Conservation (phyloP, 1,140 invertebrate genomes). For the Himalopsyche phryganea region DNA sequence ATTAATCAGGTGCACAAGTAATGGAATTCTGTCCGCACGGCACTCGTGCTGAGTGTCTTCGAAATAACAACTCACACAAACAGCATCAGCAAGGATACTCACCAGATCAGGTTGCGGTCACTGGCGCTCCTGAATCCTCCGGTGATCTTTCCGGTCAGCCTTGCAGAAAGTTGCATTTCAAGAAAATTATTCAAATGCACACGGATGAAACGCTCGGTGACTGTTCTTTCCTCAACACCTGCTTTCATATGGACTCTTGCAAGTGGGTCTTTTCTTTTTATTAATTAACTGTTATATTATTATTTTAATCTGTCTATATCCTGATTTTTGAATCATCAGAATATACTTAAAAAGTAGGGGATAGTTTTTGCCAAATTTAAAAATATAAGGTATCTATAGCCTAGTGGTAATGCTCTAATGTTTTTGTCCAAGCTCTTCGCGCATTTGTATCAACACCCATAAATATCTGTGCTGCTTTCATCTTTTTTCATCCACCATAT, state of each 20-base stretch:
- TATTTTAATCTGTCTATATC: too few relatives aligned
- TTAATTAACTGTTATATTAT: slow-evolving; percentile 4
- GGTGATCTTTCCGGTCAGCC: not conserved
- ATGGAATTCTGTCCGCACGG: slow-evolving; percentile 97
- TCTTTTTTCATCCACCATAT: too few relatives aligned
- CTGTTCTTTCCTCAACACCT: slow-evolving; percentile 97
- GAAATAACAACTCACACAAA: slow-evolving; percentile 52
- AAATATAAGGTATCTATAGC: too few relatives aligned
- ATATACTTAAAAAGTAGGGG: too few relatives aligned
- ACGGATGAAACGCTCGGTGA: slow-evolving; percentile 95
- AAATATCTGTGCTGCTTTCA: too few relatives aligned
- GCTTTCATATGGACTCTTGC: slow-evolving; percentile 98
- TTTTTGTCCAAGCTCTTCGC: too few relatives aligned
- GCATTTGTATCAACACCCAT: too few relatives aligned
- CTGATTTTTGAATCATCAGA: not conserved
- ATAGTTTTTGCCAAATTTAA: too few relatives aligned
- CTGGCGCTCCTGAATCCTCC: not conserved
- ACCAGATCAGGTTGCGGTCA: not conserved
- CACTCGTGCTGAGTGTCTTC: slow-evolving; percentile 83
- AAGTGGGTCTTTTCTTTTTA: slow-evolving; percentile 59
- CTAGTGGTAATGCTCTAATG: too few relatives aligned
- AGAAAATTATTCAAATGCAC: slow-evolving; percentile 95
- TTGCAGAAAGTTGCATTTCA: slow-evolving; percentile 93
- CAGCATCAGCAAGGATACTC: slow-evolving; percentile 22
- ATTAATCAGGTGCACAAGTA: slow-evolving; percentile 77